Base-by-base conservation (phyloP, 2,113 vertebrate species). In the Neodontobutis hainanensis region DNA sequence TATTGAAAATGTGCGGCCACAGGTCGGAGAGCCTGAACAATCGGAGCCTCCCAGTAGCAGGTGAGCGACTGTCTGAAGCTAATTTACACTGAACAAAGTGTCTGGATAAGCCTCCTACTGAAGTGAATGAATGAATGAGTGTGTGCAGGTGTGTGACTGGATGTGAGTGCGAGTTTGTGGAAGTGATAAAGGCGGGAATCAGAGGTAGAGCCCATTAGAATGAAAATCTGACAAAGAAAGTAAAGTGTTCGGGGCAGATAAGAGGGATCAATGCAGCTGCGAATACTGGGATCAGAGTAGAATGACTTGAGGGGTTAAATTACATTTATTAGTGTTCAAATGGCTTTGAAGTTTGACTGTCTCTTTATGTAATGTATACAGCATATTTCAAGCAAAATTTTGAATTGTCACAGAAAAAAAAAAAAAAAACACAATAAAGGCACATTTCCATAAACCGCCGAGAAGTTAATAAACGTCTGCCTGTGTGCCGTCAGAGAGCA, bases 51-150 rank as follows among this genome's bases (percentile, higher is more conserved):
- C 64, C 59, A 82, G 15, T 58, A 51, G 46, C 38, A 65, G 77
- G 51, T 61, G 38, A 69, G 34, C 53, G 48, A 62, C 67, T 50
- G 60, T 66, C 67, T 65, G 55, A 61, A 65, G 69, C 57, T 79
- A 68, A 84, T 80, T 85, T 73, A 74, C 77, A 27, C 51, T 46
- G n/a, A 15, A 84, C 78, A 83, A 70, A 83, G 73, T 58, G 68
- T 68, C 53, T 49, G 67, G 77, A 84, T 87, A 84, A 82, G 78
- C 67, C 56, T 68, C 61, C 8, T 2, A 15, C 65, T 35, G 51
- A 49, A 76, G 73, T 62, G 57, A 38, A 40, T 62, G 55, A 62
- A 68, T 57, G 51, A 32, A 42, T 51, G 32, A 8, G 57, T 48
- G 52, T 45, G 65, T 51, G 55, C 16, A 64, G 49, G 43, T 35